These are phyloP conservation scores for Alauda arvensis DNA, from an alignment of 2,797 vertebrate species.

Conservation along the genomic window DNA sequence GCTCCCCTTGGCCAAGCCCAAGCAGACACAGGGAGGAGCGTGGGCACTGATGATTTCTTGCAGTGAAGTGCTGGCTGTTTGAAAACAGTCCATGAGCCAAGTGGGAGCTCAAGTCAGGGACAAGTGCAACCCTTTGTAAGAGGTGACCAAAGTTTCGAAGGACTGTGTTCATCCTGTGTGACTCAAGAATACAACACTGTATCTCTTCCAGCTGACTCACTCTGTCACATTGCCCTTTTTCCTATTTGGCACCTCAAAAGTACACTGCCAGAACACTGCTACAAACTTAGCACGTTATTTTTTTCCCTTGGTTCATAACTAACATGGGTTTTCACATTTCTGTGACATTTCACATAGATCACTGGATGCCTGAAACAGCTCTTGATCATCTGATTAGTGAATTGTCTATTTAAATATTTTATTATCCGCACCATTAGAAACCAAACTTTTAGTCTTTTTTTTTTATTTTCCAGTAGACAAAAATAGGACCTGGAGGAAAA, in stretches of 20 bases:
- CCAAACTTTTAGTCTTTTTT: background rate
- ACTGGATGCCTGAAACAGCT: background rate
- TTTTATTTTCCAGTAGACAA: background rate
- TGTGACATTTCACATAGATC: background rate
- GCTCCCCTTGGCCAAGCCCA: background rate
- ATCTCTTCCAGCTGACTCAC: background rate
- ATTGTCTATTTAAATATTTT: background rate
- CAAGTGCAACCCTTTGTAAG: background rate
- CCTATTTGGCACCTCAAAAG: background rate
- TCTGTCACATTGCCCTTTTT: background rate
- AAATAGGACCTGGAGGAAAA: background rate
- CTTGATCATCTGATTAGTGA: background rate
- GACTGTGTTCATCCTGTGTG: background rate
- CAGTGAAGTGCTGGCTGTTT: background rate
- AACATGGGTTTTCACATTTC: background rate
- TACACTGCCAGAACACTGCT: background rate
- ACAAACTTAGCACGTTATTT: background rate
- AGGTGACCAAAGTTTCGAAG: background rate
- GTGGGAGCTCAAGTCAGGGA: background rate
- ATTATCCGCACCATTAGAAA: background rate
- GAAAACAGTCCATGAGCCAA: background rate
- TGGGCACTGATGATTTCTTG: background rate
- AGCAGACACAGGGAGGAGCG: accelerated
- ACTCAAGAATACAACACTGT: background rate
- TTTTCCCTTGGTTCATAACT: background rate